A percentile compares a stretch with the other conserved stretches of the same genome.
Evolutionary conservation across 1,140 invertebrate species (phyloP).

Genomic region (Drosophila pectinifera): DNA sequence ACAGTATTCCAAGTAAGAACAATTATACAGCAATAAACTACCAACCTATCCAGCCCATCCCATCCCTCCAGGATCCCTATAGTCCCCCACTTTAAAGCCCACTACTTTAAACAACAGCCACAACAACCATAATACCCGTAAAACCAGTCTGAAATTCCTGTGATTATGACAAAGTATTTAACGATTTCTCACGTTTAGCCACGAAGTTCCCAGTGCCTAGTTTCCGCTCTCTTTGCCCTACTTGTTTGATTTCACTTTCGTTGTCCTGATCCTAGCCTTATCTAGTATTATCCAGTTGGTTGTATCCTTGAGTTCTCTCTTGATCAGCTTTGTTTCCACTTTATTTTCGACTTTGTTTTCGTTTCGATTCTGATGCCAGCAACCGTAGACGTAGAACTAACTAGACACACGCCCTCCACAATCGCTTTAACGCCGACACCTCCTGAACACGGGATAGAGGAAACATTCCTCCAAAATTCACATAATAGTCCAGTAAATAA

Average conservation of each 20-base stretch:
- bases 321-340: slow-evolving; percentile 29
- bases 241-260: slow-evolving; percentile 18
- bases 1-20: slow-evolving; percentile 97
- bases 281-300: slow-evolving; percentile 11
- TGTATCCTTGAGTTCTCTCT: slow-evolving; percentile 30
- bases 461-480: no score
- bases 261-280: slow-evolving; percentile 25
- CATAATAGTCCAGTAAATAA: no score
- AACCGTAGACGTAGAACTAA: slow-evolving; percentile 54
- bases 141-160: slow-evolving; percentile 41
- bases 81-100: not conserved
- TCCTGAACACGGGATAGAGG: not conserved
- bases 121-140: slow-evolving; percentile 33
- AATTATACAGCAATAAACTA: slow-evolving; percentile 61
- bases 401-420: slow-evolving; percentile 6
- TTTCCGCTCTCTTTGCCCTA: slow-evolving; percentile 24
- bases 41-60: not conserved
- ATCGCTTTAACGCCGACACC: slow-evolving; percentile 5
- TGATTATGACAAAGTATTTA: slow-evolving; percentile 48
- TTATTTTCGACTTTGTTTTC: slow-evolving; percentile 33
- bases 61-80: not conserved
- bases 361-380: slow-evolving; percentile 48
- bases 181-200: slow-evolving; percentile 40
- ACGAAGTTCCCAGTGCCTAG: slow-evolving; percentile 38
- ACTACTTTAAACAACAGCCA: slow-evolving; percentile 35